phyloP scores from a whole-genome alignment of 2,797 vertebrate genomes.

The Poecilia wingei region DNA sequence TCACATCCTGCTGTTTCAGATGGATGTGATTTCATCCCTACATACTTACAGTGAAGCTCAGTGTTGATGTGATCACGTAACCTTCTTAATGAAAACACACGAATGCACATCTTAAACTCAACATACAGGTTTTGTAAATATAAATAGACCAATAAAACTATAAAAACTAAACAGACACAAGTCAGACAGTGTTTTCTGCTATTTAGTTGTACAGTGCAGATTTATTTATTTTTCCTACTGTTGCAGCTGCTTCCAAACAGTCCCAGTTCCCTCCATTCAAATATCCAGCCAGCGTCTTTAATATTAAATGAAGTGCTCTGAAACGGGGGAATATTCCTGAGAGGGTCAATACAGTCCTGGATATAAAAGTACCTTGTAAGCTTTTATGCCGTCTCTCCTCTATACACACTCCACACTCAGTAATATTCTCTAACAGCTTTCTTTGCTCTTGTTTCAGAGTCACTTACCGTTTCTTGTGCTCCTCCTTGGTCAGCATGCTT shows the following conservation, averaged over 20 bases:
- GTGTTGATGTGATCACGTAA: conserved; percentile 12
- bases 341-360: conserved; percentile 27
- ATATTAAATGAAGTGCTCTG: conserved; percentile 54
- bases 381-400: conserved; percentile 27
- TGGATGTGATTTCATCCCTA: conserved; percentile 55
- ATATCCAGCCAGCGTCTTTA: conserved; percentile 18
- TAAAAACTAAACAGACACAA: neutral
- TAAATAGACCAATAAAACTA: neutral
- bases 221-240: conserved; percentile 16
- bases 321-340: conserved; percentile 25
- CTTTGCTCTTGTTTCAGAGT: conserved; percentile 19
- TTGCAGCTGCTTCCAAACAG: conserved; percentile 22
- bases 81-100: conserved; percentile 14
- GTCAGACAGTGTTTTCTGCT: neutral
- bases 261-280: conserved; percentile 23
- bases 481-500: conserved; percentile 43
- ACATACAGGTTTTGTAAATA: neutral
- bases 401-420: conserved; percentile 21
- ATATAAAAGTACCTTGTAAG: conserved; percentile 30
- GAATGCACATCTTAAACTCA: neutral
- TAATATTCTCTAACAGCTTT: conserved; percentile 31
- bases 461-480: conserved; percentile 59
- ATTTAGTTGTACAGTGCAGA: conserved; percentile 8
- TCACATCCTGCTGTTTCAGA: conserved; percentile 57
- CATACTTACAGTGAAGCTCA: conserved; percentile 16